Conservation (phyloP, 2,797 vertebrate species). For the Syngnathus rostellatus region DNA sequence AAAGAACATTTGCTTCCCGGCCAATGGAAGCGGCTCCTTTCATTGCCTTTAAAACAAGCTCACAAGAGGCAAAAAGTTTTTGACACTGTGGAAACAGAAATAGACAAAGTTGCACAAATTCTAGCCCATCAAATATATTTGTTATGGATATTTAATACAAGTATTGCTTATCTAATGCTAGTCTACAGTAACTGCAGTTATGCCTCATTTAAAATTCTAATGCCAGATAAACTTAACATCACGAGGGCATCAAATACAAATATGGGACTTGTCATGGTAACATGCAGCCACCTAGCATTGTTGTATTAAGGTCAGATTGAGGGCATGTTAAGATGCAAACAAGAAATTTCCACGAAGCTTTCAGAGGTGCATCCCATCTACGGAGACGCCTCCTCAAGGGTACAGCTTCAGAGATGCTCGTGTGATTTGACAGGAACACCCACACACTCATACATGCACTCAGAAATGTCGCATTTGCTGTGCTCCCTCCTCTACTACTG, state of each 20-base stretch:
- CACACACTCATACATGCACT: neutral
- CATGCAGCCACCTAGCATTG: neutral
- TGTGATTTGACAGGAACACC: neutral
- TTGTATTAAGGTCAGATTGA: neutral
- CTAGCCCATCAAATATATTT: neutral
- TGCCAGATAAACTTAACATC: neutral
- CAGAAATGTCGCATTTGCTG: neutral
- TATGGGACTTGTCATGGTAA: neutral
- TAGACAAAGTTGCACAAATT: too few species aligned
- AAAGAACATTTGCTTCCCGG: too few species aligned
- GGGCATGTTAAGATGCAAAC: neutral
- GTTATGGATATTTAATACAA: neutral
- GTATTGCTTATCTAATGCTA: neutral
- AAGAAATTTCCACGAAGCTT: neutral
- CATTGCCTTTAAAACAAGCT: too few species aligned
- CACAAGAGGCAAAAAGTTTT: too few species aligned
- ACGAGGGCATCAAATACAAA: neutral
- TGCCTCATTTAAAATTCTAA: neutral
- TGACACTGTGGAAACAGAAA: too few species aligned
- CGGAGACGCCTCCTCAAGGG: neutral
- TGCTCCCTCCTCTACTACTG: neutral
- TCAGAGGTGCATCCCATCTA: neutral
- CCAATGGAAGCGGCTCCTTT: too few species aligned
- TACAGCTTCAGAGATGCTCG: neutral
- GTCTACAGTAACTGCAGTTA: neutral